These are phyloP conservation scores for Siniperca obscura DNA, from an alignment of 2,797 vertebrate species.

Conservation along the genomic window DNA sequence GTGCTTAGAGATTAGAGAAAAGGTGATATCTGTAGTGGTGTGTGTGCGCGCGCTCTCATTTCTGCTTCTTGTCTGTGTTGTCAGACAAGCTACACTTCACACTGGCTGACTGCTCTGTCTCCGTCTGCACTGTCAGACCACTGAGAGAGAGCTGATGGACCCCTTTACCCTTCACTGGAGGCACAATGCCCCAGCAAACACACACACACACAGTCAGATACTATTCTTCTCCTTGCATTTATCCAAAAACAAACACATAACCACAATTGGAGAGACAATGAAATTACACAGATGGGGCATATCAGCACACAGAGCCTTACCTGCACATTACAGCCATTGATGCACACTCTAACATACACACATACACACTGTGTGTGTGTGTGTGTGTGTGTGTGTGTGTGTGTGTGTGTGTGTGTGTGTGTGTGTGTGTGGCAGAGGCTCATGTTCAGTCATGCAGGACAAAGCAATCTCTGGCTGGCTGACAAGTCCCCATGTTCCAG, in stretches of 20 bases:
- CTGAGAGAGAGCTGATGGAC: constrained; percentile 64
- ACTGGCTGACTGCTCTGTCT: constrained; percentile 53
- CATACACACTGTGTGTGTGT: background rate
- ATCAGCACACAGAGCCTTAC: constrained; percentile 31
- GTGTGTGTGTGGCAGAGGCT: constrained; percentile 17
- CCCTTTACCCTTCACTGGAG: constrained; percentile 71
- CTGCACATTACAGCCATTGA: constrained; percentile 51
- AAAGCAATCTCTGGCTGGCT: constrained; percentile 72
- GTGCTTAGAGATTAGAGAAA: constrained; percentile 49
- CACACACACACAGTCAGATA: constrained; percentile 20
- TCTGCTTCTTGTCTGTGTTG: constrained; percentile 50
- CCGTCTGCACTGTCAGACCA: constrained; percentile 58
- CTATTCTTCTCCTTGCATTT: background rate
- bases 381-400: background rate
- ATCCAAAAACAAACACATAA: constrained; percentile 13
- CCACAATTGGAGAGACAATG: constrained; percentile 16
- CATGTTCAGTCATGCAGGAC: constrained; percentile 73
- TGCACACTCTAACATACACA: constrained; percentile 23
- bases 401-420: too few relatives aligned
- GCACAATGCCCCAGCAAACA: constrained; percentile 45
- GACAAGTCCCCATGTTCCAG: constrained; percentile 68
- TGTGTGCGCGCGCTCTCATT: constrained; percentile 3
- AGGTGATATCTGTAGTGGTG: constrained; percentile 29
- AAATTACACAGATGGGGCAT: constrained; percentile 21
- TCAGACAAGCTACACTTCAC: constrained; percentile 65